These are phyloP conservation scores for Uloborus diversus DNA, from an alignment of 1,140 invertebrate genomes.

Conservation along the genomic window DNA sequence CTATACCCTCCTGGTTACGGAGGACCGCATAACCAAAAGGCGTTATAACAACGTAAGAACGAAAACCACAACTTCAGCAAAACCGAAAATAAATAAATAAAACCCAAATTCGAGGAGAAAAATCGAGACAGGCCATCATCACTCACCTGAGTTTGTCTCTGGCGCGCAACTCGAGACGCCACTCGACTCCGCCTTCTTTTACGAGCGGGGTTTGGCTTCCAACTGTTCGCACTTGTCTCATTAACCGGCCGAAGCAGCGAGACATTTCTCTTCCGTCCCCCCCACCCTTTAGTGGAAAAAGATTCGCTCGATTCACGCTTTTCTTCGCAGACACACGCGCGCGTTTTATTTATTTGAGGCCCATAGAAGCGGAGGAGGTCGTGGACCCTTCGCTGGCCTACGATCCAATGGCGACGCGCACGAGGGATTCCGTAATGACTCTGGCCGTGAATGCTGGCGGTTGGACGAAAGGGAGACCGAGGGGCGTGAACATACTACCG, in stretches of 20 bases:
- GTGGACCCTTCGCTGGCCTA: constrained; percentile 31
- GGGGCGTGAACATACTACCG: constrained; percentile 21
- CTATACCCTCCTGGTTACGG: too few relatives aligned
- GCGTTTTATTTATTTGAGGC: too few relatives aligned
- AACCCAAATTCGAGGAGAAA: background rate
- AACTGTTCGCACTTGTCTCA: constrained; percentile 52
- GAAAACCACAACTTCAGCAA: too few relatives aligned
- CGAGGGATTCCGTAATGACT: constrained; percentile 26
- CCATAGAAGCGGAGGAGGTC: constrained; percentile 19
- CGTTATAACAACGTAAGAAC: too few relatives aligned
- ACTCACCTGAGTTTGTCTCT: constrained; percentile 43
- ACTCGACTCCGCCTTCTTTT: constrained; percentile 39
- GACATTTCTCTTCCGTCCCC: constrained; percentile 19
- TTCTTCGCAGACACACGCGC: background rate
- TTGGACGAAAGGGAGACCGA: constrained; percentile 12
- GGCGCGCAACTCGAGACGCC: constrained; percentile 10
- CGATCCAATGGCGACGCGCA: constrained; percentile 34
- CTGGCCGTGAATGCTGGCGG: constrained; percentile 10
- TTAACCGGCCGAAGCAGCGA: constrained; percentile 27
- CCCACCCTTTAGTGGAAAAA: background rate
- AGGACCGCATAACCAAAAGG: too few relatives aligned
- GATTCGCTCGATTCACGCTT: background rate
- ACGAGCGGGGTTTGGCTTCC: constrained; percentile 48
- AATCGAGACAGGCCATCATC: constrained; percentile 39
- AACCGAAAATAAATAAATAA: background rate